Base-by-base conservation (phyloP, 1,140 invertebrate species). In the Melanaphis sacchari region DNA sequence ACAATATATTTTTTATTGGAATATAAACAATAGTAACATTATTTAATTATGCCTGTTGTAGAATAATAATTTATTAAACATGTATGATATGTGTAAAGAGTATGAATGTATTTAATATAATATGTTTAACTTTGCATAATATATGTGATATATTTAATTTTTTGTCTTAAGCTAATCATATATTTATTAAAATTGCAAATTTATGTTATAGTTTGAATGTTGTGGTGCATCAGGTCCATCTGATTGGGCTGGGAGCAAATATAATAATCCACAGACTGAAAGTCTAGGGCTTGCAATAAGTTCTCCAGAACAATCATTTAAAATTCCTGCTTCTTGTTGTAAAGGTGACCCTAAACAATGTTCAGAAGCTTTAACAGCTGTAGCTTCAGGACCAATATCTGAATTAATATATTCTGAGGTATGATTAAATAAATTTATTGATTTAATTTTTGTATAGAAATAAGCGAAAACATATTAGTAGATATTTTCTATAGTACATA, bases 171-270 rank as follows among this genome's bases (percentile, higher is more conserved):
- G 4, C 38, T 36, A 52, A 91, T 31, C 38, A 36, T 89, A n/a
- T 49, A n/a, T 84, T 76, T 41, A 18, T 91, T 85, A 36, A n/a
- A 59, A 22, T 89, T 26, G 52, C 22, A 93, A 85, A 15, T 46
- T n/a, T 76, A 93, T 82, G 84, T 95, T 96, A 8, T 94, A 96
- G 96, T 95, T 97, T 41, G 95, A 96, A 93, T 98, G 97, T 94
- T 98, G 97, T 94, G 97, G 97, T 38, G 97, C 97, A 21, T 96
- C 96, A 94, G 96, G 96, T 90, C 97, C 97, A 41, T 95, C 95
- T 0, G 97, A 98, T 95, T 98, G 97, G 97, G 96, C 96, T 93
- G 96, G 96, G 9, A 97, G 96, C 94, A 96, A 96, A 94, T 97
- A 96, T 94, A 96, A 96, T 84, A 95, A 95, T 88, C 94, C 94